Conservation (phyloP, 2,888 invertebrate genomes). For the Leistus spinibarbis region DNA sequence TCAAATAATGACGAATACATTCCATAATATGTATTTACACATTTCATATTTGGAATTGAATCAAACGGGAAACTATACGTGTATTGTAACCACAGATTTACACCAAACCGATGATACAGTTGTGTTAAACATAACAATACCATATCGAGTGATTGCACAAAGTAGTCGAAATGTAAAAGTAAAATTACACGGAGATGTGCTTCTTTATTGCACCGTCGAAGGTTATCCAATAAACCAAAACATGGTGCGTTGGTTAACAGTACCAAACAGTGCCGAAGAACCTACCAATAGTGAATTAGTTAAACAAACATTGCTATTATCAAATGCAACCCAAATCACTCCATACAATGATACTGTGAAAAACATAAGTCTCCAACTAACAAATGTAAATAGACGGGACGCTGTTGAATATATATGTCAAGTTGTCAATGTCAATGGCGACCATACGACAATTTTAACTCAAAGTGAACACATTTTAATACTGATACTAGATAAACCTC, state of each 20-base stretch:
- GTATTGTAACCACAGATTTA: constrained; percentile 59
- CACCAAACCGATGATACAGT: constrained; percentile 50
- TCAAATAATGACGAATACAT: constrained; percentile 48
- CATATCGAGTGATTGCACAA: constrained; percentile 58
- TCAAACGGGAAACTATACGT: constrained; percentile 67
- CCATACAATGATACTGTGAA: constrained; percentile 64
- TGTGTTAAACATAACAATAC: constrained; percentile 57
- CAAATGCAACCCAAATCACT: constrained; percentile 53
- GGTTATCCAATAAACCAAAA: constrained; percentile 63
- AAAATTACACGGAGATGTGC: constrained; percentile 60
- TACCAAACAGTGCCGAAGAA: constrained; percentile 60
- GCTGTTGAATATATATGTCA: constrained; percentile 73
- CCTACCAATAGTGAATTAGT: constrained; percentile 53
- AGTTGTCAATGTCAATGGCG: constrained; percentile 51
- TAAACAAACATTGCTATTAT: constrained; percentile 51
- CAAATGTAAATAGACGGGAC: constrained; percentile 68
- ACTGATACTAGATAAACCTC: constrained; percentile 72
- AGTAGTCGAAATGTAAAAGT: constrained; percentile 58
- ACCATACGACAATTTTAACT: constrained; percentile 47
- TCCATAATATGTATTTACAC: constrained; percentile 59
- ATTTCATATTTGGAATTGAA: constrained; percentile 62
- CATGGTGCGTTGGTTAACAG: constrained; percentile 60
- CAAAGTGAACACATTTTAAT: constrained; percentile 57
- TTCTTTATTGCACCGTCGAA: constrained; percentile 62
- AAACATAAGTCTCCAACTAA: constrained; percentile 64